A percentile compares a stretch with the other conserved stretches of the same genome.
Evolutionary conservation across 53 echinoderm and acorn worm genomes (phyloP).

Genomic region (Paracentrotus lividus): DNA sequence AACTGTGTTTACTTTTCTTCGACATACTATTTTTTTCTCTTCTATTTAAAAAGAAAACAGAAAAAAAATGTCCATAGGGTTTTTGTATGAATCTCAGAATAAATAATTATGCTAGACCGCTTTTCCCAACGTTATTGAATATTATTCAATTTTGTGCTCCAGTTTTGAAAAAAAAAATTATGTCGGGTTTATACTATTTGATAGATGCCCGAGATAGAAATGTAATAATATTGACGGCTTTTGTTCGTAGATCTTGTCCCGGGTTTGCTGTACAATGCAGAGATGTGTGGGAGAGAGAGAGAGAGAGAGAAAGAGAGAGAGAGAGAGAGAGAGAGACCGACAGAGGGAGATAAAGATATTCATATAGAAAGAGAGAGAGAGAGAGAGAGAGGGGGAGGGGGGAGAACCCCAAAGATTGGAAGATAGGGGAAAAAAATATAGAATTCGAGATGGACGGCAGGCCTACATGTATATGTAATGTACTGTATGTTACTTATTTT

Average conservation of each 20-base stretch:
- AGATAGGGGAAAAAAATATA: not conserved
- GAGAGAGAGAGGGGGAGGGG: not conserved
- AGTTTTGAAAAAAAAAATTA: too few relatives aligned
- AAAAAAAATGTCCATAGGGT: too few relatives aligned
- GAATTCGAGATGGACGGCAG: too few relatives aligned
- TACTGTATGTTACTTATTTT: too few relatives aligned
- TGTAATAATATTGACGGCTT: not conserved
- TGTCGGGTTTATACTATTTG: too few relatives aligned
- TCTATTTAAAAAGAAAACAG: too few relatives aligned
- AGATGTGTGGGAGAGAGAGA: not conserved
- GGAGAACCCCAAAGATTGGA: not conserved
- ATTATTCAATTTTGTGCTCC: constrained; percentile 10
- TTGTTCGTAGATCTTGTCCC: not conserved
- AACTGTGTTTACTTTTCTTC: not conserved
- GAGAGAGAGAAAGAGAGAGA: not conserved
- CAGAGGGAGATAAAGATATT: not conserved
- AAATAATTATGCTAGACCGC: not conserved
- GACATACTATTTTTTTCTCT: not conserved
- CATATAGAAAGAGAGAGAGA: constrained; percentile 14
- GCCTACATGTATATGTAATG: too few relatives aligned
- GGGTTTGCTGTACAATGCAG: not conserved
- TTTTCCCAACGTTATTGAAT: not conserved
- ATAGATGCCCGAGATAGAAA: not conserved
- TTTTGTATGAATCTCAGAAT: not conserved
- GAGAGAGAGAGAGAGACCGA: not conserved